These are phyloP conservation scores for Brachyopa scutellaris DNA, from an alignment of 2,888 invertebrate species.

Conservation along the genomic window DNA sequence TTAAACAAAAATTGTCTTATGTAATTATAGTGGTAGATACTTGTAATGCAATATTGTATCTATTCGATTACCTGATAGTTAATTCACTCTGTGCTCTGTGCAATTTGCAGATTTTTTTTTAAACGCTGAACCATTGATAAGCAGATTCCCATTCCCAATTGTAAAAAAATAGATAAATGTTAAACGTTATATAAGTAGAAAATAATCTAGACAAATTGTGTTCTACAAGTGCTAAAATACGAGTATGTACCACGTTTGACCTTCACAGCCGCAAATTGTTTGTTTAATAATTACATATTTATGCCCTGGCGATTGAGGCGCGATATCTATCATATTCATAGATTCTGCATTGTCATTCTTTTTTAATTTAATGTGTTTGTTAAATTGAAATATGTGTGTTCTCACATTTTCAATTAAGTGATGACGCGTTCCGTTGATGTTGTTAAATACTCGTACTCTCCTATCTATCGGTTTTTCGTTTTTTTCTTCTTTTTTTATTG, in stretches of 20 bases:
- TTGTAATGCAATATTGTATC: conserved; percentile 32
- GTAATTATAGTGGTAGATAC: conserved; percentile 10
- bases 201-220: too few species aligned
- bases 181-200: too few species aligned
- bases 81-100: conserved; percentile 22
- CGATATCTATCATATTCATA: background rate
- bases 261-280: conserved; percentile 9
- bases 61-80: conserved; percentile 4
- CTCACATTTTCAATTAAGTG: conserved; percentile 32
- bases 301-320: too few species aligned
- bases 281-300: too few species aligned
- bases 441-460: background rate
- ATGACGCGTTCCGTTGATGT: conserved; percentile 18
- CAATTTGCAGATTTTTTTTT: too few species aligned
- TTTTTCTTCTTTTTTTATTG: conserved; percentile 10
- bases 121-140: too few species aligned
- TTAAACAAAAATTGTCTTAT: too few species aligned
- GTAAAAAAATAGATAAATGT: too few species aligned
- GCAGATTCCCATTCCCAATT: too few species aligned
- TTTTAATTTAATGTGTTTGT: background rate
- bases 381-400: conserved; percentile 26
- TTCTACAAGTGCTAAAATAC: too few species aligned
- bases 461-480: background rate
- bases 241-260: too few species aligned
- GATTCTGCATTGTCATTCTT: conserved; percentile 36